Percentiles rank a stretch among this genome's conserved stretches.
phyloP scores from a whole-genome alignment of 1,140 invertebrate species.

The Chionoecetes opilio region DNA sequence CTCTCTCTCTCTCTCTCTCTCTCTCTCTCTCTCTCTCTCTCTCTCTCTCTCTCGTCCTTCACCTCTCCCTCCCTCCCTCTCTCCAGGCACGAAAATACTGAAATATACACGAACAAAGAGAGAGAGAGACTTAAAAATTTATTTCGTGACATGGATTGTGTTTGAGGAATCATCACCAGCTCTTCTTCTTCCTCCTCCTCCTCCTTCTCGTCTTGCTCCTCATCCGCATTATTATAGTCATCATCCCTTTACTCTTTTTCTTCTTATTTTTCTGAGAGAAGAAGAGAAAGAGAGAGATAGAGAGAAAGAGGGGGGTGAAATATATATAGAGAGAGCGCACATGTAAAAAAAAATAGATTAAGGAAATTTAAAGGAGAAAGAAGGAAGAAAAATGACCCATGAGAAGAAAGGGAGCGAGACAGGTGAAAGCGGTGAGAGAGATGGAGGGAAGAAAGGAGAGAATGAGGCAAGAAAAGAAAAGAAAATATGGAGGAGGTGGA shows the following conservation, averaged over 20 bases:
- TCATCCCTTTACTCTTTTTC: not conserved
- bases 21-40: not conserved
- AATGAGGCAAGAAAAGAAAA: not conserved
- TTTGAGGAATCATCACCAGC: not conserved
- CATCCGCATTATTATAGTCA: not conserved
- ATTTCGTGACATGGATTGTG: no score
- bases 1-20: conserved; percentile 27
- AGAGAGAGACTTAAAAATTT: no score
- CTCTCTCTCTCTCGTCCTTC: not conserved
- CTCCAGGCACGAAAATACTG: no score
- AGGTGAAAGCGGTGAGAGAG: not conserved
- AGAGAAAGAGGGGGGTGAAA: conserved; percentile 36
- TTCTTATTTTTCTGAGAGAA: not conserved
- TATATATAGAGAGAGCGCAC: no score
- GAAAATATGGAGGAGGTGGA: not conserved
- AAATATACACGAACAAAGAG: no score
- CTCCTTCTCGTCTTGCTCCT: not conserved
- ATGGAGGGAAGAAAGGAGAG: not conserved
- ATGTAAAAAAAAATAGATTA: not conserved
- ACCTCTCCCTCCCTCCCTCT: not conserved
- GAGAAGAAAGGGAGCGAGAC: not conserved
- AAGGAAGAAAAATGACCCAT: not conserved
- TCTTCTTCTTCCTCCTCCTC: not conserved
- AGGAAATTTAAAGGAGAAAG: conserved; percentile 33
- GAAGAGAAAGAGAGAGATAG: conserved; percentile 58